Evolutionary conservation across 2,888 invertebrate species (phyloP), one percentile per base, ranked within the genome.

Genomic region (Cheilosia vulpina): DNA sequence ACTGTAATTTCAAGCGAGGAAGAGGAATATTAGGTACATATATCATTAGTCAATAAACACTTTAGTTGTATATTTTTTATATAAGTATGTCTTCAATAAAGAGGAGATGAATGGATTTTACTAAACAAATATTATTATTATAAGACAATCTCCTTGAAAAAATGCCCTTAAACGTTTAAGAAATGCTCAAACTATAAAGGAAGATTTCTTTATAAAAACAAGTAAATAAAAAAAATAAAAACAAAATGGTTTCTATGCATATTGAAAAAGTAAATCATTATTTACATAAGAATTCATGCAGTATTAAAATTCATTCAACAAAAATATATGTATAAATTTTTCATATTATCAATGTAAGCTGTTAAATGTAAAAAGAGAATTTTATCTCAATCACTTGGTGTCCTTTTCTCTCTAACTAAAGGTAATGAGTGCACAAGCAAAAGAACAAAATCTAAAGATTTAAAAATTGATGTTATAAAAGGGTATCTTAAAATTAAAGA

Each of bases 1-100:
- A 92, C 92, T 92, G 92, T 92, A 92, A 92, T 92, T 92, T 92
- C 92, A 92, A 90, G 89, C 89, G 72, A 57, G 43, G 55, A 71
- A 58, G 43, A 58, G 24, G 55, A 57, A 62, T 69, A 69, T n/a
- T 53, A 69, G 55, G 27, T 62, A 15, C n/a, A 1, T 58, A 65
- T 78, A 87, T 82, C 65, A 73, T 79, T 55, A 83, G 66, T 65
- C 69, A 45, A 73, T 65, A 66, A 71, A 73, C 19, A 71, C 66
- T 47, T 82, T 75, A 78, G 78, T 69, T 76, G 43, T 69, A 87
- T 83, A 83, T 83, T 68, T 87, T 82, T 83, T 78, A 80, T 85
- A 77, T 76, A 77, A 72, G 65, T 65, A 68, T 63, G 58, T 68
- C 72, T 68, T 68, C 52, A 53, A 13, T 41, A 75, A 53, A 31